Base-by-base conservation (phyloP, 1,140 invertebrate species). In the Druon quercuslanigerum region DNA sequence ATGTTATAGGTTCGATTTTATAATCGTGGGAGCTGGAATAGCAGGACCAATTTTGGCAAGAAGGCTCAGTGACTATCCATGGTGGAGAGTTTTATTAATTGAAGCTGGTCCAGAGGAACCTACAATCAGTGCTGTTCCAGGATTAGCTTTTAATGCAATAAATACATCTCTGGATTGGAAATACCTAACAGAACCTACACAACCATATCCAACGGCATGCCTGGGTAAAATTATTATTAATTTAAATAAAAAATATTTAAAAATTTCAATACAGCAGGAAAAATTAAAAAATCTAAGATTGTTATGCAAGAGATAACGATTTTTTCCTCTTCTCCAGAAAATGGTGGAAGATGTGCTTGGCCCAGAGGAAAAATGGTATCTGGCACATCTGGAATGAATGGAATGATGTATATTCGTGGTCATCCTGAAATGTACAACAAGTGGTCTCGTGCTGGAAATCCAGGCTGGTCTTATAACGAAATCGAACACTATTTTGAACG, bases 401-500 rank as follows among this genome's bases (percentile, higher is more conserved):
- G 97, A 79, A 93, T 96, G 94, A 95, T 96, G 72, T 96, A 96
- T 83, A 94, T 93, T 25, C 91, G 96, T 71, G 95, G 96, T 0
- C 95, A 95, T 84, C 93, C 93, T 1, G 91, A 93, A n/a, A 94
- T 96, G 80, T 96, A 94, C 84, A 94, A 97, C 86, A 90, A 92
- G 52, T 96, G 95, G 95, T 93, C 91, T 8, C 89, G 90, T 6
- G 91, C 94, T 78, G 98, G 98, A 11, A 98, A 98, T 78, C 87
- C 89, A 2, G 96, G 96, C 2, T 99, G 98, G 98, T 94, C 95
- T 9, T 99, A 97, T 86, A 90, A 94, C 3, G 95, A 97, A 73
- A 92, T 98, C 0, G 87, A 96, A n/a, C 95, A 87, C 14, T 92
- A 92, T 72, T 92, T 92, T 79, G 89, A 90, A 56, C 87, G 85